Evolutionary conservation across 2,888 invertebrate species (phyloP), one percentile per base, ranked within the genome.

Genomic region (Antheraea assamensis): DNA sequence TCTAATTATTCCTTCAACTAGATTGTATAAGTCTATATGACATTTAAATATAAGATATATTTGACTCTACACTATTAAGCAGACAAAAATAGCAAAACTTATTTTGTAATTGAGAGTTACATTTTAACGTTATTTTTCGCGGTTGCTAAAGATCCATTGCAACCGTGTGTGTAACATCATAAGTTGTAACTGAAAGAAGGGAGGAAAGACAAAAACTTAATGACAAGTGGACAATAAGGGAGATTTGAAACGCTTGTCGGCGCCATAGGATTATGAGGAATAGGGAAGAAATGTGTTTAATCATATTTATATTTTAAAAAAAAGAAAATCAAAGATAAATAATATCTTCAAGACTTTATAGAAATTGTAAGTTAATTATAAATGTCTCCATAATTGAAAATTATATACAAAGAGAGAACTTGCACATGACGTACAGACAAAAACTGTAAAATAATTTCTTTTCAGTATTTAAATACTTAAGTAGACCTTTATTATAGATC

Each of bases 161-260:
- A 2, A 2, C 81, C 42, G 80, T 90, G 77, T 87, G 81, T 81
- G 77, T 71, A 74, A 49, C 73, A 75, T 78, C 78, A 79, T 87
- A 88, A 89, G 86, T 87, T 83, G 82, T 82, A 86, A 91, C 89
- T 88, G 87, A 87, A 88, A 88, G 88, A 88, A 86, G 90, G 90
- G 88, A 84, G 86, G 86, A 83, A 87, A 90, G 89, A 93, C 92
- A 92, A 94, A 92, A 94, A 92, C 93, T 92, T 94, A 93, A 94
- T 94, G 94, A 94, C 94, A 92, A 92, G 92, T 93, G 94, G 94
- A 94, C 94, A 93, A 91, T 90, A 90, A 89, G 87, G 83, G 86
- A 86, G 90, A 94, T 94, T 93, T 86, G 94, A 88, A 87, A 93
- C 92, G 94, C 88, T 92, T 93, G 93, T 94, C 94, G 83, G 77